phyloP scores from a whole-genome alignment of 1,140 invertebrate genomes.

The Brachionus sp. region DNA sequence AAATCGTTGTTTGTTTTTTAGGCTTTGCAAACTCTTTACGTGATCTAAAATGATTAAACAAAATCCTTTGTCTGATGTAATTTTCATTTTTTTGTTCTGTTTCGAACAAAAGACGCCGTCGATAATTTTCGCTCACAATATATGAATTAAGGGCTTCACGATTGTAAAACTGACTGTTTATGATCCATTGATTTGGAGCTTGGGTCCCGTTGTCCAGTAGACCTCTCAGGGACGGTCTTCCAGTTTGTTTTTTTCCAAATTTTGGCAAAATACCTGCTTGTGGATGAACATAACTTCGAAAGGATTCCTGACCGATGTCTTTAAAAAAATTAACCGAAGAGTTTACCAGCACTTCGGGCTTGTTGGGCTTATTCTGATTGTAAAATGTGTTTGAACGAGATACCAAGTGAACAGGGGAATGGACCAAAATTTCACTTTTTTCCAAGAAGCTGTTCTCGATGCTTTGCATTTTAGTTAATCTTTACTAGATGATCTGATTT shows the following conservation, averaged over 20 bases:
- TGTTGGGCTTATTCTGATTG: not conserved
- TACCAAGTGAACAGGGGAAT: not conserved
- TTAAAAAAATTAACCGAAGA: not conserved
- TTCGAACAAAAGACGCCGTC: not conserved
- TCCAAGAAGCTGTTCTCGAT: not conserved
- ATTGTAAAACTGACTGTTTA: not conserved
- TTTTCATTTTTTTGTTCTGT: not conserved
- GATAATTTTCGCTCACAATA: not conserved
- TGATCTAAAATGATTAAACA: not conserved
- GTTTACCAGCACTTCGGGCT: not conserved
- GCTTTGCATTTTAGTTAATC: constrained; percentile 9
- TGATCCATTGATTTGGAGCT: not conserved
- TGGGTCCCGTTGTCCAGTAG: not conserved
- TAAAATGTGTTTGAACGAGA: constrained; percentile 11
- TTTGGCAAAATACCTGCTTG: not conserved
- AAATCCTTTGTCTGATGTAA: not conserved
- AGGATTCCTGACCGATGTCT: not conserved
- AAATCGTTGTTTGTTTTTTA: not conserved
- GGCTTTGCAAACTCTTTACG: not conserved
- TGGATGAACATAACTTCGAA: not conserved
- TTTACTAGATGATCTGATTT: not conserved
- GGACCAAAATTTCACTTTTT: not conserved
- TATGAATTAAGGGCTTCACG: constrained; percentile 3
- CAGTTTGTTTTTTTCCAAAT: not conserved
- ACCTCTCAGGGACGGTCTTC: not conserved